These are phyloP conservation scores for Spodoptera litura DNA, from an alignment of 1,140 invertebrate genomes.

Conservation along the genomic window DNA sequence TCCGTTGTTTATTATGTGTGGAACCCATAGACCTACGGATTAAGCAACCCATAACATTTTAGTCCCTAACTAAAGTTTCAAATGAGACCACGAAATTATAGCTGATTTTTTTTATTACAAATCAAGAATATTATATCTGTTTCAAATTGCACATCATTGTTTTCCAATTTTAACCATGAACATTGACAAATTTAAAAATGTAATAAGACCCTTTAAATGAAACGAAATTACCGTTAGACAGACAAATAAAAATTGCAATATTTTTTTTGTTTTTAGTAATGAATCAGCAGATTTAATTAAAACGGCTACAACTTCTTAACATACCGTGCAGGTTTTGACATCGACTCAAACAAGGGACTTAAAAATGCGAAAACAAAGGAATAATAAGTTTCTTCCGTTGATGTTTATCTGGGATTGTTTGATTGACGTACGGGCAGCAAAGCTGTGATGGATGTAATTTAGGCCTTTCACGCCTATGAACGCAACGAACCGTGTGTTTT, in stretches of 20 bases:
- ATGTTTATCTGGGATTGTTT: slow-evolving; percentile 63
- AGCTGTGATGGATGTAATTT: slow-evolving; percentile 49
- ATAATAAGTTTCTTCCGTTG: slow-evolving; percentile 43
- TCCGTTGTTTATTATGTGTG: slow-evolving; percentile 12
- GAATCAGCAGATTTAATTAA: not conserved
- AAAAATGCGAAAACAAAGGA: slow-evolving; percentile 36
- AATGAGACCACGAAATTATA: too few relatives aligned
- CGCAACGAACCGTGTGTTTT: slow-evolving; percentile 32
- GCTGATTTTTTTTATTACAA: too few relatives aligned
- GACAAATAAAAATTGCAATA: not conserved
- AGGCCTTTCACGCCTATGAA: slow-evolving; percentile 49
- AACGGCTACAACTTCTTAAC: not conserved
- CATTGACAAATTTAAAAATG: not conserved
- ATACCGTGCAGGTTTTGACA: not conserved
- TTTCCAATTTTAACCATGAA: too few relatives aligned
- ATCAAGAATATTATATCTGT: too few relatives aligned
- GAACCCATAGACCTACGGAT: not conserved
- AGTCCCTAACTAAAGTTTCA: too few relatives aligned
- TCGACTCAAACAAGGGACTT: slow-evolving; percentile 2
- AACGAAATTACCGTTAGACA: not conserved
- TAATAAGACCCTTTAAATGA: not conserved
- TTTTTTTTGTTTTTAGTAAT: not conserved
- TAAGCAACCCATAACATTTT: too few relatives aligned
- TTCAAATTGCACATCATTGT: too few relatives aligned
- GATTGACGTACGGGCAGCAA: slow-evolving; percentile 52